phyloP scores from a whole-genome alignment of 2,797 vertebrate species.

The Echeneis naucrates region DNA sequence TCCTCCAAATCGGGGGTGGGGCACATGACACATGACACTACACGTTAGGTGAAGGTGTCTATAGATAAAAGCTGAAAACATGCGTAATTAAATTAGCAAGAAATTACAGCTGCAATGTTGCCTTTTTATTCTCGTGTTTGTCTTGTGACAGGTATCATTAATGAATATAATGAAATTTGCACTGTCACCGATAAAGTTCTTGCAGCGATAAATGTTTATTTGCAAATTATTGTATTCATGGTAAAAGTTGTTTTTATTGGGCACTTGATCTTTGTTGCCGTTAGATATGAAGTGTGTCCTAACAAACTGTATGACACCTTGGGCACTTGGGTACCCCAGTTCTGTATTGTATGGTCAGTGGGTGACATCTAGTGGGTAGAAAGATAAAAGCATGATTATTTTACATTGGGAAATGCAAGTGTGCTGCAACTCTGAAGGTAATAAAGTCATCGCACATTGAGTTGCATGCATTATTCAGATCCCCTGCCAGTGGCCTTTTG shows the following conservation, averaged over 20 bases:
- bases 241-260: not conserved
- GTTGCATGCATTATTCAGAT: not conserved
- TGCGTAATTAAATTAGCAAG: not conserved
- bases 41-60: not conserved
- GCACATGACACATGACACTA: not conserved
- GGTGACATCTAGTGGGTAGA: constrained; percentile 78
- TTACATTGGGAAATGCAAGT: not conserved
- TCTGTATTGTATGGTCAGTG: constrained; percentile 55
- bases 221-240: not conserved
- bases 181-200: not conserved
- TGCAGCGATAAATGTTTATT: not conserved
- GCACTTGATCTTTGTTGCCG: not conserved
- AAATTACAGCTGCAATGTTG: not conserved
- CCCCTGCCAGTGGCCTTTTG: not conserved
- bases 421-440: not conserved
- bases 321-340: too few relatives aligned
- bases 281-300: not conserved
- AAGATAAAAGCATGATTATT: not conserved
- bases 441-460: not conserved
- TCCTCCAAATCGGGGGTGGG: not conserved
- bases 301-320: constrained; percentile 23
- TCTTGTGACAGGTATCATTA: rapidly evolving
- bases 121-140: not conserved
- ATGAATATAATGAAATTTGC: not conserved
- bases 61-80: not conserved